phyloP scores from a whole-genome alignment of 2,113 vertebrate species.

The Lepisosteus oculatus region DNA sequence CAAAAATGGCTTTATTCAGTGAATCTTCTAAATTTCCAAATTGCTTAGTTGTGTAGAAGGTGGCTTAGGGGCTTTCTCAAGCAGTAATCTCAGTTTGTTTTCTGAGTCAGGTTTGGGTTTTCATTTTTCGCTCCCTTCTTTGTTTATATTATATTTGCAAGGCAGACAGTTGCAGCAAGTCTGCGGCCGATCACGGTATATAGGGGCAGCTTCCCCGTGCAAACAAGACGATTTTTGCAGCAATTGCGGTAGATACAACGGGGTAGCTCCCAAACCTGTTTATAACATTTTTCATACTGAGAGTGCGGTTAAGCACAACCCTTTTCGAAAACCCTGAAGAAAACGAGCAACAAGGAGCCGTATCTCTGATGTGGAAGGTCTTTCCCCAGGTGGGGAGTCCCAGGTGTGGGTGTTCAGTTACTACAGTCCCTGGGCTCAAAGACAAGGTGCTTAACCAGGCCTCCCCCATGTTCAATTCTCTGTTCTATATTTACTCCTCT shows the following conservation, averaged over 20 bases:
- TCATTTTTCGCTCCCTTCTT: neutral
- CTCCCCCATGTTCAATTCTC: neutral
- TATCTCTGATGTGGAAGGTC: slow-evolving; percentile 7
- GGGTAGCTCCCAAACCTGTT: slow-evolving; percentile 12
- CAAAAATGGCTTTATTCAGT: no score
- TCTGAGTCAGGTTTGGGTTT: neutral
- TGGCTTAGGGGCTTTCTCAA: no score
- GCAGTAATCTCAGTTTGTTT: no score
- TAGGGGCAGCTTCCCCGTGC: neutral
- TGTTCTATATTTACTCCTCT: slow-evolving; percentile 13
- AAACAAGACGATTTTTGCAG: neutral
- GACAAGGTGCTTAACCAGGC: neutral
- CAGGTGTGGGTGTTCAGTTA: slow-evolving; percentile 12
- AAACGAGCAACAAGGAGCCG: neutral
- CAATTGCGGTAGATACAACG: neutral
- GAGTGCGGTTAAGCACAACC: neutral
- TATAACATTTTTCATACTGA: neutral
- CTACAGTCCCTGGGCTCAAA: no score
- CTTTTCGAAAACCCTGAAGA: slow-evolving; percentile 1
- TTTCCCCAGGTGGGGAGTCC: slow-evolving; percentile 23
- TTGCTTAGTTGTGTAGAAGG: no score
- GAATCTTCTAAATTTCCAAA: no score
- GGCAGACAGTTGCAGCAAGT: neutral
- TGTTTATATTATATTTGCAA: neutral
- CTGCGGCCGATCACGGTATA: neutral